These are phyloP conservation scores for Amorpha juglandis DNA, from an alignment of 2,888 invertebrate genomes.

Conservation along the genomic window DNA sequence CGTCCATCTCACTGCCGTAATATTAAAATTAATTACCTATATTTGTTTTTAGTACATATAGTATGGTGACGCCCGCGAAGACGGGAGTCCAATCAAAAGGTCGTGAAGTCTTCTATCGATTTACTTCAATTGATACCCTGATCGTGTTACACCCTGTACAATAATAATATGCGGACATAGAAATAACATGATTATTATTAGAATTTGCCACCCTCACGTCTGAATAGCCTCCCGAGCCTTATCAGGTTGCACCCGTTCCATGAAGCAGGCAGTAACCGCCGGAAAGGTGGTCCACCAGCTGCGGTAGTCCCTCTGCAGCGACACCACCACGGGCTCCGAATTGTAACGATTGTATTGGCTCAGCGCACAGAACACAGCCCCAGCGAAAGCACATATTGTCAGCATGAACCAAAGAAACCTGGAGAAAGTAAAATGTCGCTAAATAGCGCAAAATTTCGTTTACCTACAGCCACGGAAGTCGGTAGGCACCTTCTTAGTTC, in stretches of 20 bases:
- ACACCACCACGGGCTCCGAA: slow-evolving; percentile 76
- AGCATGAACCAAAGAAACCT: slow-evolving; percentile 69
- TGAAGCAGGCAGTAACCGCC: slow-evolving; percentile 75
- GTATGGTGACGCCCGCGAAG: too few species aligned
- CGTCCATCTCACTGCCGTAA: too few species aligned
- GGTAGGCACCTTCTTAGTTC: neutral
- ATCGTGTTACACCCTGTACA: too few species aligned
- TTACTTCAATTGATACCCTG: too few species aligned
- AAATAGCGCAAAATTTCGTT: too few species aligned
- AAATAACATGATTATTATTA: neutral
- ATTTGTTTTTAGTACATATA: too few species aligned
- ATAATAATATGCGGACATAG: too few species aligned
- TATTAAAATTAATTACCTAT: too few species aligned
- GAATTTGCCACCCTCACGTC: slow-evolving; percentile 40
- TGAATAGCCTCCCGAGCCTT: slow-evolving; percentile 61
- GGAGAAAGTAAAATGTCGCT: slow-evolving; percentile 1
- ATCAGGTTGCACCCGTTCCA: slow-evolving; percentile 62
- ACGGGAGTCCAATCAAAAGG: too few species aligned
- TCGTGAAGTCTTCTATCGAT: too few species aligned
- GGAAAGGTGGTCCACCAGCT: slow-evolving; percentile 76
- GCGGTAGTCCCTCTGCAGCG: slow-evolving; percentile 73
- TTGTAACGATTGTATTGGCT: slow-evolving; percentile 70
- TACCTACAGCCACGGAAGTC: neutral
- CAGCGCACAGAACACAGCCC: slow-evolving; percentile 70
- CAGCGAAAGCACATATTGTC: slow-evolving; percentile 63